A percentile compares a stretch with the other conserved stretches of the same genome.
Evolutionary conservation across 2,797 vertebrate genomes (phyloP).

Genomic region (Sebastes vulpes): DNA sequence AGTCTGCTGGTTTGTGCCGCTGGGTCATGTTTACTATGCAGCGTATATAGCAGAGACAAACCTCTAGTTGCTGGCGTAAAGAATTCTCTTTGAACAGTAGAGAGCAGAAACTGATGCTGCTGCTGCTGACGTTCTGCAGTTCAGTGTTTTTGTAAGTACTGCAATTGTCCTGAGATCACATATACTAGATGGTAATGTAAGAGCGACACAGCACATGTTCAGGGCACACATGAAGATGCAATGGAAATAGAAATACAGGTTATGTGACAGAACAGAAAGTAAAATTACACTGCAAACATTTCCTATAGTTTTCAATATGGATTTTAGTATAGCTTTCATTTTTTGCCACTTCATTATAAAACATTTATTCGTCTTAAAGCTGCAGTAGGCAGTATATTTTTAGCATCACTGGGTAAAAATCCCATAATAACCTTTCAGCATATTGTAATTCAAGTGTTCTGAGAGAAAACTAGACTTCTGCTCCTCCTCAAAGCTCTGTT

Average conservation of each 20-base stretch:
- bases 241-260: not conserved
- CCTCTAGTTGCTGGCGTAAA: constrained; percentile 42
- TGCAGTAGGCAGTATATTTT: no score
- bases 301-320: not conserved
- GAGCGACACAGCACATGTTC: not conserved
- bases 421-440: no score
- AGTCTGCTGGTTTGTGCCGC: constrained; percentile 40
- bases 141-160: not conserved
- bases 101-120: not conserved
- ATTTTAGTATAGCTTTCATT: not conserved
- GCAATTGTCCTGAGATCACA: not conserved
- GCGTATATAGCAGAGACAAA: constrained; percentile 37
- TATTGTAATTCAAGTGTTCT: no score
- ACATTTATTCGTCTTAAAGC: not conserved
- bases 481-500: no score
- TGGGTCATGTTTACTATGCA: constrained; percentile 64
- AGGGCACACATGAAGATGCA: not conserved
- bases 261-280: not conserved
- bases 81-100: constrained; percentile 66
- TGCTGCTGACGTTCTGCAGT: constrained; percentile 1
- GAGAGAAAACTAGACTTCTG: no score
- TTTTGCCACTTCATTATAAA: not conserved
- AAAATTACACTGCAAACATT: not conserved
- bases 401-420: no score
- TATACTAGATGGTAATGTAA: not conserved